Conservation (phyloP, 2,113 vertebrate genomes). For the Psephotus haematonotus region DNA sequence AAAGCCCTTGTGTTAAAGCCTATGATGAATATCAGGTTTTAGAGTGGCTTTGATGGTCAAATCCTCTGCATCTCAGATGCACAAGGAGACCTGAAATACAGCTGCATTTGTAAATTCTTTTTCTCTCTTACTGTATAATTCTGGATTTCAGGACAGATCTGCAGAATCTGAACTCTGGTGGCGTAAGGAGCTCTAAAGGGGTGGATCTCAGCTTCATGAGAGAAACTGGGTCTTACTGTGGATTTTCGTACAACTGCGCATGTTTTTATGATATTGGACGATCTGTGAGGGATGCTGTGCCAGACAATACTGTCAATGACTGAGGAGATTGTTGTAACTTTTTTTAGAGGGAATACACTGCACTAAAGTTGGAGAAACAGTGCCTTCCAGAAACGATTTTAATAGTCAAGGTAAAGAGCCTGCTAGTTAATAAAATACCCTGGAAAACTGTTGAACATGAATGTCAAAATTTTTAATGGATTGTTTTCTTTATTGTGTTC, state of each 20-base stretch:
- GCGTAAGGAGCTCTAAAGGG: background rate
- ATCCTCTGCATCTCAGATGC: background rate
- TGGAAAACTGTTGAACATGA: constrained; percentile 48
- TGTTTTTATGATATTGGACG: background rate
- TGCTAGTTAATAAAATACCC: constrained; percentile 4
- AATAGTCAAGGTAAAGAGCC: background rate
- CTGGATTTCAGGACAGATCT: background rate
- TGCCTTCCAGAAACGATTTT: background rate
- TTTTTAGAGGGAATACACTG: background rate
- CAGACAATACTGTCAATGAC: background rate
- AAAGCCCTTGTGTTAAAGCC: background rate
- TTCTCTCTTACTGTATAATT: background rate
- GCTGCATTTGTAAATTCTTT: background rate
- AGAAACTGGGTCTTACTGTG: background rate
- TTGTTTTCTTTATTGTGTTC: constrained; percentile 62
- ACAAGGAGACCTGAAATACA: background rate
- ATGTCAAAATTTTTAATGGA: constrained; percentile 70
- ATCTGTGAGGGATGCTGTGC: background rate
- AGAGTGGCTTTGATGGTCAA: background rate
- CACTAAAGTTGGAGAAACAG: background rate
- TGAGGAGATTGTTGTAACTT: background rate
- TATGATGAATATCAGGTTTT: background rate
- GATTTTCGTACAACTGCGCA: background rate
- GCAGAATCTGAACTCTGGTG: background rate
- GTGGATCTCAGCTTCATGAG: background rate